Evolutionary conservation across 2,888 invertebrate genomes (phyloP), one percentile per base, ranked within the genome.

Genomic region (Hydriomena furcata): DNA sequence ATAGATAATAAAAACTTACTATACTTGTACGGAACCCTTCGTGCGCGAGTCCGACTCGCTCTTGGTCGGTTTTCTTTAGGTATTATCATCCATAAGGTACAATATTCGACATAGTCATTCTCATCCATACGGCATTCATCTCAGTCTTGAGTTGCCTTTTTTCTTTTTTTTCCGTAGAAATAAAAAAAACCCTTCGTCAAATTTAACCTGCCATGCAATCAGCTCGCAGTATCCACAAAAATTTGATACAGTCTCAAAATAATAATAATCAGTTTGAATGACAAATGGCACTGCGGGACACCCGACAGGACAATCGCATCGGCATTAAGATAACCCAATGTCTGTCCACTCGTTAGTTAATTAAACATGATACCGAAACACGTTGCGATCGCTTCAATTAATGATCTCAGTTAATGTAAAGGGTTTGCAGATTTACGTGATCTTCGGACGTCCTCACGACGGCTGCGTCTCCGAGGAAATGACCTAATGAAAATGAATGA

Each of bases 391-490:
- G 74, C 69, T 63, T 65, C 82, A 76, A 83, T 84, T 85, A 86
- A 88, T 82, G 83, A 78, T 76, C 75, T 81, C 82, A 82, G 87
- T 87, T 84, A 87, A 78, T 77, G 76, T 84, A 85, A 87, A 79
- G 79, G 78, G 71, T 72, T 79, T 63, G 82, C 80, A 76, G 79
- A 87, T 84, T 82, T 82, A 83, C 79, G 75, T 75, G 63, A n/a
- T n/a, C n/a, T n/a, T n/a, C n/a, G n/a, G n/a, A n/a, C 73, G 66
- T 69, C 65, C 40, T 43, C 46, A 43, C 40, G 49, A 42, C 40
- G 28, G 24, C 40, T 13, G 34, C 30, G 42, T 38, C 48, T 28
- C 35, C 24, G 28, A 31, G 46, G 48, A 46, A 44, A 40, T 27
- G 46, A 30, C 45, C 45, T 36, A 36, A 38, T 53, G 42, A 37